phyloP scores from a whole-genome alignment of 2,888 invertebrate species.

The Agriopis leucophaearia region DNA sequence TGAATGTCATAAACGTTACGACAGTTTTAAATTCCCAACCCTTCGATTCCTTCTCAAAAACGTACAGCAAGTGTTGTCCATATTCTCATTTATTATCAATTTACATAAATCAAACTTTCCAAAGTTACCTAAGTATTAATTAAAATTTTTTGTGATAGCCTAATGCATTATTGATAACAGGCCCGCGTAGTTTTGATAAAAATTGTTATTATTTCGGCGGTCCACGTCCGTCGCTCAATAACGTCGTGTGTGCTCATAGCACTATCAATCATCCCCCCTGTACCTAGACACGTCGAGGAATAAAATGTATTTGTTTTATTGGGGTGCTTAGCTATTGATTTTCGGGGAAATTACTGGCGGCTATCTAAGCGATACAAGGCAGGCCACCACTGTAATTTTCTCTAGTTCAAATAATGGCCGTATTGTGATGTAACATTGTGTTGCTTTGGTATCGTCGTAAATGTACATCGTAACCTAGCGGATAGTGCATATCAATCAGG shows the following conservation, averaged over 20 bases:
- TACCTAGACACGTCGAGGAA: slow-evolving; percentile 74
- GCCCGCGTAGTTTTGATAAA: slow-evolving; percentile 53
- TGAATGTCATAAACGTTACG: slow-evolving; percentile 24
- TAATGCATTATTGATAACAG: slow-evolving; percentile 67
- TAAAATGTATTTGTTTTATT: slow-evolving; percentile 80
- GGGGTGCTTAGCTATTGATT: slow-evolving; percentile 76
- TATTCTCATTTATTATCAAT: slow-evolving; percentile 6
- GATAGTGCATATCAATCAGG: slow-evolving; percentile 69
- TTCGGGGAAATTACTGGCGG: slow-evolving; percentile 67
- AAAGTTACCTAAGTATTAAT: slow-evolving; percentile 53
- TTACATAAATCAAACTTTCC: slow-evolving; percentile 48
- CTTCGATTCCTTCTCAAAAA: slow-evolving; percentile 5
- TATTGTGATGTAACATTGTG: slow-evolving; percentile 47
- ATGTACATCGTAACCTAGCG: slow-evolving; percentile 52
- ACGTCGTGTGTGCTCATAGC: slow-evolving; percentile 77
- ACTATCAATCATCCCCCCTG: slow-evolving; percentile 81
- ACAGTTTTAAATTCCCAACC: slow-evolving; percentile 44
- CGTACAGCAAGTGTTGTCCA: slow-evolving; percentile 7
- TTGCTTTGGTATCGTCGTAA: slow-evolving; percentile 55
- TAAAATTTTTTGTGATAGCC: slow-evolving; percentile 52
- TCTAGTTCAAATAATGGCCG: slow-evolving; percentile 46
- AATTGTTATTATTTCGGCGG: slow-evolving; percentile 66
- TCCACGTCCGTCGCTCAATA: slow-evolving; percentile 71
- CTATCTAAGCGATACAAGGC: slow-evolving; percentile 51
- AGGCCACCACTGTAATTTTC: slow-evolving; percentile 31